Evolutionary conservation across 2,113 vertebrate species (phyloP).

Genomic region (Semnopithecus entellus): DNA sequence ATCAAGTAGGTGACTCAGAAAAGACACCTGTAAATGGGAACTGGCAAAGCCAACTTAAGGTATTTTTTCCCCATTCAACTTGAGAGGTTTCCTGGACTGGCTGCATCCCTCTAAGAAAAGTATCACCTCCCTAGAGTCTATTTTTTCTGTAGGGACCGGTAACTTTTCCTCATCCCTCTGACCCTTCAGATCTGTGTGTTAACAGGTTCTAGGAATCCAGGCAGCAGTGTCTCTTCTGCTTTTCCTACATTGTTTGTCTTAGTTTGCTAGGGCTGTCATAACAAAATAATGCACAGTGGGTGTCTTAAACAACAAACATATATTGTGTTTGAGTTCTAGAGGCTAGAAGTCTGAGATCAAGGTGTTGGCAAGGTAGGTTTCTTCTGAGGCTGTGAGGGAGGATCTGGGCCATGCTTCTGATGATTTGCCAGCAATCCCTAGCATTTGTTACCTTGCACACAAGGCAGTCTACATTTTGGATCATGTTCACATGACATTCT

Average conservation of each 20-base stretch:
- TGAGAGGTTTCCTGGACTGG: neutral
- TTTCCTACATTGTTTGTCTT: neutral
- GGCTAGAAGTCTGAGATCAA: neutral
- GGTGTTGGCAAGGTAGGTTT: neutral
- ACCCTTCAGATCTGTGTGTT: neutral
- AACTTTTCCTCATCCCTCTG: neutral
- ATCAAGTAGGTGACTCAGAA: neutral
- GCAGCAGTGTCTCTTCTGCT: too few relatives aligned
- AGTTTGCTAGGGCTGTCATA: neutral
- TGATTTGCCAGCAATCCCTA: neutral
- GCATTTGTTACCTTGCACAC: neutral
- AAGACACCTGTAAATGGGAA: neutral
- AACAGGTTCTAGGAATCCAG: neutral
- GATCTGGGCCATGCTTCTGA: neutral
- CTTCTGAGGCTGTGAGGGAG: neutral
- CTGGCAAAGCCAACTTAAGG: neutral
- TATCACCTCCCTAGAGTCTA: neutral
- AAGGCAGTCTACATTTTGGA: too few relatives aligned
- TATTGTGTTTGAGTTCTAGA: neutral
- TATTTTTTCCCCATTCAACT: neutral
- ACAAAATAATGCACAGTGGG: neutral
- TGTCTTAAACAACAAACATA: neutral
- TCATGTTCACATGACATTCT: neutral
- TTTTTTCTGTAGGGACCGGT: neutral
- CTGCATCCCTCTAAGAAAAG: neutral